Evolutionary conservation across 2,888 invertebrate species (phyloP).

Genomic region (Meiosimyza platycephala): DNA sequence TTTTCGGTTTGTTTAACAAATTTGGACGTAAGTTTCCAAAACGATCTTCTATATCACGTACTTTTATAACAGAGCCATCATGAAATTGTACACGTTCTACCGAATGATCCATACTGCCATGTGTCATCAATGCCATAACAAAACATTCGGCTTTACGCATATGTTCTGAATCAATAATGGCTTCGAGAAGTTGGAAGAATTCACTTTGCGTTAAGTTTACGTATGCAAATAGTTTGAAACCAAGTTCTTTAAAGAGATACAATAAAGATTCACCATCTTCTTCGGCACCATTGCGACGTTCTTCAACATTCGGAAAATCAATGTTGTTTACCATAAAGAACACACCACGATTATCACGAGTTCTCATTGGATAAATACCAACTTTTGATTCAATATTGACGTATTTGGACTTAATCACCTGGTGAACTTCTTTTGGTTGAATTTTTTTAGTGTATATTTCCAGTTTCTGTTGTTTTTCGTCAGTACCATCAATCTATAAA

Average conservation of each 20-base stretch:
- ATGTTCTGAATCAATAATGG: conserved; percentile 67
- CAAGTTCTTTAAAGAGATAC: conserved; percentile 72
- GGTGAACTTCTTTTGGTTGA: conserved; percentile 35
- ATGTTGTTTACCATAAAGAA: conserved; percentile 74
- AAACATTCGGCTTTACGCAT: conserved; percentile 71
- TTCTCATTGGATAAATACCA: conserved; percentile 67
- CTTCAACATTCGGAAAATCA: conserved; percentile 66
- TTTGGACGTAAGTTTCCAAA: conserved; percentile 71
- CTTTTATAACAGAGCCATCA: conserved; percentile 70
- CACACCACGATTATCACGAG: conserved; percentile 71
- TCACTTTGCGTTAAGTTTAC: conserved; percentile 59
- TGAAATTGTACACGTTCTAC: conserved; percentile 72
- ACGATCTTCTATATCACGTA: conserved; percentile 70
- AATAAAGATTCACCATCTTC: conserved; percentile 72
- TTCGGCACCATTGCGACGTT: conserved; percentile 72
- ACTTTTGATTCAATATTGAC: conserved; percentile 52
- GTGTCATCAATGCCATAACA: conserved; percentile 76
- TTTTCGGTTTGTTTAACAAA: conserved; percentile 75
- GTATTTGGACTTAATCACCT: conserved; percentile 52
- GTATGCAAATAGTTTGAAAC: conserved; percentile 67
- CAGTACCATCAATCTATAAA: not conserved
- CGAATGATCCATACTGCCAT: conserved; percentile 70
- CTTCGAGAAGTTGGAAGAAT: conserved; percentile 66
- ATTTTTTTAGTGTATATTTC: conserved; percentile 46
- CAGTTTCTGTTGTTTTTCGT: conserved; percentile 41